Base-by-base conservation (phyloP, 2,888 invertebrate genomes). In the Pandemis corylana region DNA sequence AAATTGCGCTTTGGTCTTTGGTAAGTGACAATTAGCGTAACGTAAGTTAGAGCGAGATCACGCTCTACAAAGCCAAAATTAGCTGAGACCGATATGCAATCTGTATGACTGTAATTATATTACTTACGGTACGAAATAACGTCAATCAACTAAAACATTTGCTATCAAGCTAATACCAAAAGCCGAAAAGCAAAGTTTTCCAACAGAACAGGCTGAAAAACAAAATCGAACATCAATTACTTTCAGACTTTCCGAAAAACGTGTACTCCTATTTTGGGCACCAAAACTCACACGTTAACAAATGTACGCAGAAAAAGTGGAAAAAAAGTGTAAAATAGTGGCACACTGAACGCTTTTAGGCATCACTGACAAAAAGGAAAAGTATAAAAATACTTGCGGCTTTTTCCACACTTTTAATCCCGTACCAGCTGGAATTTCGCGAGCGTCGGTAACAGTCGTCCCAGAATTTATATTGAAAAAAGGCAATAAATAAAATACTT, bases 401-500 rank as follows among this genome's bases (percentile, higher is more conserved):
- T 80, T 84, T 81, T 75, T 65, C 73, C 75, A 81, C 80, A 85
- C 82, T 85, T 87, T 86, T 86, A 82, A 82, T 84, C 79, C 77
- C 36, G 70, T 77, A 75, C 83, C 85, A 84, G 86, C 85, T 85
- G 83, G 80, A 86, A 87, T 88, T 86, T 86, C 85, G 77, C 78
- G 79, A 81, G 80, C 82, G 82, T 81, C 80, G 82, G 82, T 81
- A 79, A 82, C 82, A 80, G 80, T 83, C 82, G 80, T 74, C 75
- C 78, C 82, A 87, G 84, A 88, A 89, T 88, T 87, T 88, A 85
- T 88, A 89, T 89, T 87, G 89, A 86, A 88, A 85, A 84, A 80
- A 76, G 77, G 78, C 82, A 81, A 85, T 88, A 89, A 89, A 89
- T 89, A 88, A 87, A 88, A 85, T 81, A 78, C 83, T 86, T 87